Percentiles rank a stretch among this genome's conserved stretches.
Conservation (phyloP, 1,140 invertebrate species). For the roundworm (Caenorhabditis elegans) region DNA sequence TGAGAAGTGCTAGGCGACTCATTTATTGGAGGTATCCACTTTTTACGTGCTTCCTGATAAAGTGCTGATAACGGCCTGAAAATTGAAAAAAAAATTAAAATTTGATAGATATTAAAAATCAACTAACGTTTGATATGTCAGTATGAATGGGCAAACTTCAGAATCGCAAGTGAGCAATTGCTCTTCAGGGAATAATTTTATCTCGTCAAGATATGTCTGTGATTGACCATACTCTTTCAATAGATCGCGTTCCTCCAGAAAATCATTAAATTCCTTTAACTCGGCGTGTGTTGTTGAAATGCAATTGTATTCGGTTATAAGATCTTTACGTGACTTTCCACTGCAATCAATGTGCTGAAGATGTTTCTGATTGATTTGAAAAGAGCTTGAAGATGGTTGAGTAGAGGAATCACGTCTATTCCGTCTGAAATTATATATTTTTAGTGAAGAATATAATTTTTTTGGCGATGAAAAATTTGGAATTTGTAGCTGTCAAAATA, state of each 20-base stretch:
- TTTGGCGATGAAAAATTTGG: no score
- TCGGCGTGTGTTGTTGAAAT: not conserved
- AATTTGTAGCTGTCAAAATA: no score
- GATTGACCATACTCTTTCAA: not conserved
- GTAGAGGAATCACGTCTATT: not conserved
- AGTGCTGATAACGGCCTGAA: not conserved
- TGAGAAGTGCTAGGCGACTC: not conserved
- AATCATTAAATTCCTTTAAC: not conserved
- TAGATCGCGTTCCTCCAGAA: not conserved
- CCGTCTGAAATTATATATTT: not conserved
- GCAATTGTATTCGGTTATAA: not conserved
- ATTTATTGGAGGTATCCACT: not conserved
- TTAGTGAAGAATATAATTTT: no score
- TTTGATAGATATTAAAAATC: no score
- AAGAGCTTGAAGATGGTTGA: not conserved
- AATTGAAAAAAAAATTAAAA: not conserved
- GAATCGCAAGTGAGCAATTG: not conserved
- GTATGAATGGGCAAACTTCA: not conserved
- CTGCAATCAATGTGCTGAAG: not conserved
- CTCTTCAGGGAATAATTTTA: not conserved
- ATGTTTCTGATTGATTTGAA: not conserved
- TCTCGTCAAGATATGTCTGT: not conserved
- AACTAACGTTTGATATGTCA: not conserved
- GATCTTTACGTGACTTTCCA: not conserved
- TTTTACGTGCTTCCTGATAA: conserved; percentile 1